Evolutionary conservation across 2,797 vertebrate species (phyloP), one percentile per base, ranked within the genome.

Genomic region (Hippopotamyrus pictus): DNA sequence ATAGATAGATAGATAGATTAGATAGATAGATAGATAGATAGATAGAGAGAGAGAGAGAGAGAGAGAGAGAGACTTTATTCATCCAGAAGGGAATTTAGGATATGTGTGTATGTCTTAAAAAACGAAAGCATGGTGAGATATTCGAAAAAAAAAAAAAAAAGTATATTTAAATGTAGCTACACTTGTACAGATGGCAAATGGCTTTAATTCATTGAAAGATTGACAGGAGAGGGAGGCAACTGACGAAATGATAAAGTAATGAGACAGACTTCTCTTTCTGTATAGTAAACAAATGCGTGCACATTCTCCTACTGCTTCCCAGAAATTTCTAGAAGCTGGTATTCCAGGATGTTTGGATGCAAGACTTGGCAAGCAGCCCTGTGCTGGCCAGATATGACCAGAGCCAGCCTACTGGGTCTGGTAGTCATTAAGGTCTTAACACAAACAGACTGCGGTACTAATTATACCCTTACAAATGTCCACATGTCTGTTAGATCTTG

Each of bases 401-500:
- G 11, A 87, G 51, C 51, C 85, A 59, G 53, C 12, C 85, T 33
- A 37, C 29, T 29, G 85, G 54, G 50, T 44, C 50, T 87, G 85
- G 48, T 29, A 50, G 83, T 51, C 83, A 85, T 85, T 85, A 87
- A 59, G 50, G 85, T 59, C 50, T 57, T 41, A 87, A 57, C 85
- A 57, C 85, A 87, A 87, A 57, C 53, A n/a, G 85, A 51, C 83
- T 50, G 83, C 22, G 83, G n/a, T 51, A 29, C 83, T 50, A 85
- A 50, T 50, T 50, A 85, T 85, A 51, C 17, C 85, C 85, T 59
- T 33, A 33, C 25, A 41, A 57, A 59, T 33, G 22, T 54, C 25
- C 29, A 87, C 50, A 54, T 37, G n/a, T 37, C 51, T 87, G 53
- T 87, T 87, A 87, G 85, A 57, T 87, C 85, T 29, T 7, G 6